Conservation (phyloP, 2,888 invertebrate genomes). For the Lobophora halterata region DNA sequence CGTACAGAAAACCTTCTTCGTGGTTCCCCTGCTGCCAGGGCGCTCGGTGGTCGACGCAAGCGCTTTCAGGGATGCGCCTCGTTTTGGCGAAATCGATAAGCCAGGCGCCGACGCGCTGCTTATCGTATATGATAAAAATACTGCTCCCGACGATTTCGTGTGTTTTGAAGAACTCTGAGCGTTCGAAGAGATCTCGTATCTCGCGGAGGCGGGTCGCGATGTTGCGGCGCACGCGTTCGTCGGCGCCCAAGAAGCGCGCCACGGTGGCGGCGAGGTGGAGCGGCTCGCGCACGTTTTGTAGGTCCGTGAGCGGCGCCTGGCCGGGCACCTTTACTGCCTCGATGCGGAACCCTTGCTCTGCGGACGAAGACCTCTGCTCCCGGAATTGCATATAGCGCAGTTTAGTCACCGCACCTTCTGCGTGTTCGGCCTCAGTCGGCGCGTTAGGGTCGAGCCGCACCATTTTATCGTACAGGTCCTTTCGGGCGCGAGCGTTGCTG, state of each 20-base stretch:
- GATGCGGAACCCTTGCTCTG: constrained; percentile 95
- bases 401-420: constrained; percentile 93
- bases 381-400: constrained; percentile 98
- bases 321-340: constrained; percentile 96
- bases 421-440: constrained; percentile 92
- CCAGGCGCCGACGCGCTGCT: constrained; percentile 94
- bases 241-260: constrained; percentile 85
- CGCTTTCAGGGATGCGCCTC: constrained; percentile 85
- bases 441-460: constrained; percentile 92
- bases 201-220: constrained; percentile 87
- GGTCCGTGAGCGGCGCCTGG: constrained; percentile 90
- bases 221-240: constrained; percentile 83
- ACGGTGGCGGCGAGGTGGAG: constrained; percentile 88
- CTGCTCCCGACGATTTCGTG: constrained; percentile 98
- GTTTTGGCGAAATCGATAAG: constrained; percentile 99
- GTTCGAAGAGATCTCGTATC: constrained; percentile 89
- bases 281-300: constrained; percentile 91
- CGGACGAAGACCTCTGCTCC: constrained; percentile 95
- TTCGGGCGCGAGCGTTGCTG: constrained; percentile 89
- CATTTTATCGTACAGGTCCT: constrained; percentile 98
- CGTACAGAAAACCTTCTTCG: constrained; percentile 96
- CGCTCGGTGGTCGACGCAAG: constrained; percentile 87
- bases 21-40: constrained; percentile 96
- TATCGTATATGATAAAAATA: constrained; percentile 95
- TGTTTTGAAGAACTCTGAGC: constrained; percentile 90